Evolutionary conservation across 2,113 vertebrate species (phyloP).

Genomic region (Gnathochromis pfefferi): DNA sequence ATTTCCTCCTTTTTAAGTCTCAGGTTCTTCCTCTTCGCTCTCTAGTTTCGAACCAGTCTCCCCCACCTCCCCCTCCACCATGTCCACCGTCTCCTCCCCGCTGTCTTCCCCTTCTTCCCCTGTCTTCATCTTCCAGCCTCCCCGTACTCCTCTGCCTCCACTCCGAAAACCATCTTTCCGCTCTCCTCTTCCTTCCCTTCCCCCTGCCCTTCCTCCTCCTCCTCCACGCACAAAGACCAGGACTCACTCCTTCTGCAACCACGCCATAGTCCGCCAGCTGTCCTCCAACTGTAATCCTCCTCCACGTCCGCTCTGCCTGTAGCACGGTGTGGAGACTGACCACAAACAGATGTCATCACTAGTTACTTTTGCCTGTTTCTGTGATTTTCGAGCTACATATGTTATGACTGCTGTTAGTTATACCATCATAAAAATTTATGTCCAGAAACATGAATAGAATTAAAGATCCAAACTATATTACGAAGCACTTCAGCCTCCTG

Average conservation of each 20-base stretch:
- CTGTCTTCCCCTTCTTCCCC: conserved; percentile 70
- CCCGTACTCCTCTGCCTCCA: conserved; percentile 72
- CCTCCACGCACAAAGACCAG: conserved; percentile 72
- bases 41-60: conserved; percentile 83
- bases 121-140: conserved; percentile 73
- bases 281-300: conserved; percentile 79
- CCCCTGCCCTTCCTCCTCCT: conserved; percentile 69
- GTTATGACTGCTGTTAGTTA: neutral
- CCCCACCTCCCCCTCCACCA: conserved; percentile 78
- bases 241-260: conserved; percentile 77
- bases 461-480: neutral
- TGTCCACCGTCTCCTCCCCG: conserved; percentile 70
- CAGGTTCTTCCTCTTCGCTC: conserved; percentile 85
- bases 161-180: conserved; percentile 61
- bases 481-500: neutral
- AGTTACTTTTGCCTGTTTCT: neutral
- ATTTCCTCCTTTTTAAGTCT: conserved; percentile 72
- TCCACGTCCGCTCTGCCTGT: neutral
- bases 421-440: rapidly evolving
- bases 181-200: conserved; percentile 75
- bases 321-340: conserved; percentile 53
- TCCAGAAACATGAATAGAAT: neutral
- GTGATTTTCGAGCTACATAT: neutral
- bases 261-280: conserved; percentile 68
- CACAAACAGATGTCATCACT: neutral